phyloP scores from a whole-genome alignment of 2,113 vertebrate species.

The Rhinogobius similis region DNA sequence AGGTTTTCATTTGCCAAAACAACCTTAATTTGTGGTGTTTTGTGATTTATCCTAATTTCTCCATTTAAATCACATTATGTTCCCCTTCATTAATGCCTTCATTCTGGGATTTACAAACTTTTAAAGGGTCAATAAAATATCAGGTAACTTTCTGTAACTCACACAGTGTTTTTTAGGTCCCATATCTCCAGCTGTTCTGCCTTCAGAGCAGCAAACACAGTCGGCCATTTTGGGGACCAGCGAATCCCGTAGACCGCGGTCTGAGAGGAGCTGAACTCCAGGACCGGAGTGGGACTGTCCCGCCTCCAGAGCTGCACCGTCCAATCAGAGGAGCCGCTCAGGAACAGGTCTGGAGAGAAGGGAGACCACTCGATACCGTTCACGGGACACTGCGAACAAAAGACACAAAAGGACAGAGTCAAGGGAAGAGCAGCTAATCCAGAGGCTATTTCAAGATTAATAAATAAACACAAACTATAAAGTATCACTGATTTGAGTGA shows the following conservation, averaged over 20 bases:
- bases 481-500: no score
- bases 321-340: conserved; percentile 94
- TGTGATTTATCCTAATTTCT: no score
- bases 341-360: conserved; percentile 80
- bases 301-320: conserved; percentile 86
- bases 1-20: no score
- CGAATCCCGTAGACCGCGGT: conserved; percentile 74
- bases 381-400: conserved; percentile 80
- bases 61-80: no score
- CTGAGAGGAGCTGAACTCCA: conserved; percentile 73
- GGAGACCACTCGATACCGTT: conserved; percentile 87
- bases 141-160: conserved; percentile 69
- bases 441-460: no score
- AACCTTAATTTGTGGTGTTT: no score
- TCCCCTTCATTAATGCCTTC: no score
- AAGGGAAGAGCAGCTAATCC: no score
- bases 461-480: no score
- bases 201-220: conserved; percentile 80
- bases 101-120: no score
- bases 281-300: conserved; percentile 61
- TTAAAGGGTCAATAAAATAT: no score
- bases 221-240: conserved; percentile 84
- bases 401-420: no score
- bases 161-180: conserved; percentile 86
- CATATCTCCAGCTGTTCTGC: conserved; percentile 84